phyloP scores from a whole-genome alignment of 1,140 invertebrate genomes.

The Atopsyche davidsoni region DNA sequence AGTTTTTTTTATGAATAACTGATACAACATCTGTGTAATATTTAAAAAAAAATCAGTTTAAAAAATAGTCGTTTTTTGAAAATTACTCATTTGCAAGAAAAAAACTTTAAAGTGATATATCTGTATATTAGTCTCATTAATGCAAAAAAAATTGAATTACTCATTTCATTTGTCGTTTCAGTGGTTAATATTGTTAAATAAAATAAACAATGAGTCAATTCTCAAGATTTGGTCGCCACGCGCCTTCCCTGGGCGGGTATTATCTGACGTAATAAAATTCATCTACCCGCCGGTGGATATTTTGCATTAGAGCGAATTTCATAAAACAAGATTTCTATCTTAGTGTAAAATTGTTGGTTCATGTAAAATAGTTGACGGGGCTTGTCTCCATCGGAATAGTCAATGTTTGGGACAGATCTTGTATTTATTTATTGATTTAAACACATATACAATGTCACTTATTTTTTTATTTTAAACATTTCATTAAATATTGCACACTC shows the following conservation, averaged over 20 bases:
- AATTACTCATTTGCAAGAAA: not conserved
- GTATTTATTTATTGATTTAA: no score
- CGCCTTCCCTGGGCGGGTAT: constrained; percentile 15
- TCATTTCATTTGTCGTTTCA: not conserved
- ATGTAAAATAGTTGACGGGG: constrained; percentile 24
- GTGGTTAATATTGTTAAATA: not conserved
- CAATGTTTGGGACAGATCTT: no score
- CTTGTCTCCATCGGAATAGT: no score
- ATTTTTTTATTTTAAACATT: no score
- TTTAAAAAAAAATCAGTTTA: no score
- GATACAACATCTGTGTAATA: no score
- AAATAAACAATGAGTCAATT: not conserved
- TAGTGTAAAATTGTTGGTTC: constrained; percentile 27
- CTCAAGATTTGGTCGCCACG: not conserved
- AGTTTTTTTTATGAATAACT: no score
- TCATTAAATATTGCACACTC: no score
- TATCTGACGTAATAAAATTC: constrained; percentile 27
- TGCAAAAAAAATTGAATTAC: not conserved
- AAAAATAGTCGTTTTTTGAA: no score
- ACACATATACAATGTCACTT: no score
- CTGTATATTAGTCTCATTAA: not conserved
- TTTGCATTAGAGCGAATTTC: constrained; percentile 27
- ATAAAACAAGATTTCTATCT: constrained; percentile 30
- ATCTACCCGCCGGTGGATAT: constrained; percentile 22
- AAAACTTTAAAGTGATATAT: not conserved